Conservation (phyloP, 2,113 vertebrate genomes). For the Indicator maculatus region DNA sequence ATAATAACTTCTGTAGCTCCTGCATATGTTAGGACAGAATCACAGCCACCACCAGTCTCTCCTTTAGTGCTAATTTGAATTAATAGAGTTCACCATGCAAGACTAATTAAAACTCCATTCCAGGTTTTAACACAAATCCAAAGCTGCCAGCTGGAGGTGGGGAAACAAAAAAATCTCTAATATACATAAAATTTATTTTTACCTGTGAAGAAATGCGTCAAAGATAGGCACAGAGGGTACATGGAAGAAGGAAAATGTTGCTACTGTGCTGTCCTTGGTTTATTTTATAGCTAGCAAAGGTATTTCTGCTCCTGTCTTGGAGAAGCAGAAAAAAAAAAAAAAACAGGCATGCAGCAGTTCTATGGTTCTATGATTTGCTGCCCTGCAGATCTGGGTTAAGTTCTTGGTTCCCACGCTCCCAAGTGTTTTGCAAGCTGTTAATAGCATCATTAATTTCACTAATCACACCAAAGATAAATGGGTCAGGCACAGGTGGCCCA, state of each 20-base stretch:
- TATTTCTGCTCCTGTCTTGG: neutral
- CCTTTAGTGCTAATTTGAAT: neutral
- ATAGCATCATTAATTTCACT: slow-evolving; percentile 1
- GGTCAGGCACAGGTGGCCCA: neutral
- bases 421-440: neutral
- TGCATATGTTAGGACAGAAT: neutral
- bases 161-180: neutral
- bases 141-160: neutral
- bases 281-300: neutral
- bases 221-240: neutral
- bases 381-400: neutral
- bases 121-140: neutral
- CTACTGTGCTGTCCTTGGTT: neutral
- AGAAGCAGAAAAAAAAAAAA: neutral
- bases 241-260: neutral
- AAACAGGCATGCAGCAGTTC: neutral
- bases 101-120: neutral
- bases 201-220: neutral
- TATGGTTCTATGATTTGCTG: neutral
- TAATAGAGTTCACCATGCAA: neutral
- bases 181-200: neutral
- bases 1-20: neutral
- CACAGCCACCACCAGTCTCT: neutral
- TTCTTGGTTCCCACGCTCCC: neutral
- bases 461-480: slow-evolving; percentile 9